Evolutionary conservation across 2,113 vertebrate species (phyloP), one percentile per base, ranked within the genome.

Genomic region (Rhinichthys klamathensis): DNA sequence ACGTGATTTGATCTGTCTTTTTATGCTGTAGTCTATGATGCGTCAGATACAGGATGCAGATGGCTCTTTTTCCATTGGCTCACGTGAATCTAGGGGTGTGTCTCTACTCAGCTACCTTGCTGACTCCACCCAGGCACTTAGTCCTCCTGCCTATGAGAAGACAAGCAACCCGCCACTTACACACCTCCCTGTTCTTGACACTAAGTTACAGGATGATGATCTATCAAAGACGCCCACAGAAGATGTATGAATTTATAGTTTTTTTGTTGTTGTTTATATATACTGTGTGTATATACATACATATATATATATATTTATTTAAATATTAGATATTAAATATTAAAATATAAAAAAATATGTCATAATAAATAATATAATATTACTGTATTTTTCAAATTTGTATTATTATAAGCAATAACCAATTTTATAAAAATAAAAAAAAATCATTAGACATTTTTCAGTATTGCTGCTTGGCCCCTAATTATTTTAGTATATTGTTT

Each of bases 101-200:
- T 96, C 95, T 80, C 92, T 98, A 82, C 91, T 96, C 89, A 96
- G 95, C 92, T 98, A 96, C 91, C 86, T 97, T 92, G 94, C 96
- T 0, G 91, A 95, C 87, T 93, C 94, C 0, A 86, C 92, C 2
- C 91, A 92, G 78, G 49, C 78, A 56, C 85, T 94, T 91, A n/a
- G 93, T 94, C 0, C 83, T 65, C 16, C 92, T 16, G 0, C 88
- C 15, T 21, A 88, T 89, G 86, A 90, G 87, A 88, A 92, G 58
- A 90, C 93, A 13, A 92, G 91, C n/a, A 80, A 83, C 88, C 79
- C 91, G 0, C 93, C 94, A 87, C 91, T 91, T 51, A 87, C 81
- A 18, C 46, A 87, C 10, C 89, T 73, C 12, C 90, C 87, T 18
- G 38, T 32, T 16, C 27, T 72, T 4, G 93, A 89, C 49, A 56